phyloP scores from a whole-genome alignment of 2,113 vertebrate species.

The Patagioenas fasciata region DNA sequence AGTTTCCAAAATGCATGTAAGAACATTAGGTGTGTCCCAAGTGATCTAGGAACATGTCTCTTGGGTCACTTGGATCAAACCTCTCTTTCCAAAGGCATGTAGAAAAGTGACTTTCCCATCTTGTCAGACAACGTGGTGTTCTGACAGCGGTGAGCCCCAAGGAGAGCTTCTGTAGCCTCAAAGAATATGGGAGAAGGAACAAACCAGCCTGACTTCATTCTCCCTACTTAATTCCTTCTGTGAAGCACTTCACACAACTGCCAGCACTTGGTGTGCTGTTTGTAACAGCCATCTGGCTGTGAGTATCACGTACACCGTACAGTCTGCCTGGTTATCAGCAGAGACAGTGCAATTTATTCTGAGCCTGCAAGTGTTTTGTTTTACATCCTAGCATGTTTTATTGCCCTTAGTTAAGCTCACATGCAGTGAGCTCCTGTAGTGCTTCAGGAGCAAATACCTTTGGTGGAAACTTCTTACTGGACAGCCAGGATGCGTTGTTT shows the following conservation, averaged over 20 bases:
- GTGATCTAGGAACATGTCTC: background rate
- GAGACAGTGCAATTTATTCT: background rate
- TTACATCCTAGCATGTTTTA: background rate
- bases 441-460: background rate
- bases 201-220: background rate
- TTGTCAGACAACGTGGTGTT: background rate
- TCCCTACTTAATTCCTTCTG: background rate
- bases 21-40: background rate
- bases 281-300: background rate
- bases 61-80: background rate
- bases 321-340: background rate
- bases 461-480: background rate
- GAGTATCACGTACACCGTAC: background rate
- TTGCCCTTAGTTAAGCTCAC: background rate
- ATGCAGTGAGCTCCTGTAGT: background rate
- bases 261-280: background rate
- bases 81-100: background rate
- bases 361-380: background rate
- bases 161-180: background rate
- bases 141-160: background rate
- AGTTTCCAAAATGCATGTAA: background rate
- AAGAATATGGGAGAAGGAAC: background rate
- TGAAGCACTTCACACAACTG: background rate
- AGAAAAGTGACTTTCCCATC: background rate
- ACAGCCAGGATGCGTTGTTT: background rate